Evolutionary conservation across 2,113 vertebrate genomes (phyloP).

Genomic region (Mormyrus iriodes): DNA sequence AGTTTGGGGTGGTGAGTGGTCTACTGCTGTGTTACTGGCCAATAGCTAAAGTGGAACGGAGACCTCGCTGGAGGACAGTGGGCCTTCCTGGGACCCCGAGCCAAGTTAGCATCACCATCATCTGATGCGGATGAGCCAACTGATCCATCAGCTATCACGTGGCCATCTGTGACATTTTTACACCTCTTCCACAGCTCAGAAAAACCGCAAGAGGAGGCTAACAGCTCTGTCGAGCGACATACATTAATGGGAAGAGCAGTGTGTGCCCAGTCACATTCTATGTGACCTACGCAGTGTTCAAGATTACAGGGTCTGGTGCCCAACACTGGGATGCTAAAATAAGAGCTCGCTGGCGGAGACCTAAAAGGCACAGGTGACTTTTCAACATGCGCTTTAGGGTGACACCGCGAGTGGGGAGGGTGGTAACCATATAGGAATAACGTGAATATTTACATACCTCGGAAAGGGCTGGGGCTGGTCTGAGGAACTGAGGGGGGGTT

Average conservation of each 20-base stretch:
- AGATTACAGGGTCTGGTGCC: not conserved
- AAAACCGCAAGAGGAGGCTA: not conserved
- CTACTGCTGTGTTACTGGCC: not conserved
- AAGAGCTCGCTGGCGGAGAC: not conserved
- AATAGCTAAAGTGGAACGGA: not conserved
- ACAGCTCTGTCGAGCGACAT: not conserved
- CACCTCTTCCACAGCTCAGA: not conserved
- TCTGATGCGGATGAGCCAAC: not conserved
- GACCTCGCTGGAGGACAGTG: not conserved
- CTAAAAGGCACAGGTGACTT: slow-evolving; percentile 21
- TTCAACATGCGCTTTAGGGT: not conserved
- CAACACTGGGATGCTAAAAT: not conserved
- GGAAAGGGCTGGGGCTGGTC: not conserved
- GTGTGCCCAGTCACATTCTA: not conserved
- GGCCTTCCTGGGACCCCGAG: not conserved
- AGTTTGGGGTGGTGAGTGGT: not conserved
- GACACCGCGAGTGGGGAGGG: not conserved
- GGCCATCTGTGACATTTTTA: not conserved
- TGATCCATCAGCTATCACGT: not conserved
- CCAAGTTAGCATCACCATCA: not conserved
- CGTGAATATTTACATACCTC: not conserved
- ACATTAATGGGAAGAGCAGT: not conserved
- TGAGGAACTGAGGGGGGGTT: not conserved
- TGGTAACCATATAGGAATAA: not conserved
- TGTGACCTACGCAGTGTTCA: not conserved